Percentiles rank a stretch among this genome's conserved stretches.
Evolutionary conservation across 1,140 invertebrate genomes (phyloP).

Genomic region (Neoseiulus cucumeris): DNA sequence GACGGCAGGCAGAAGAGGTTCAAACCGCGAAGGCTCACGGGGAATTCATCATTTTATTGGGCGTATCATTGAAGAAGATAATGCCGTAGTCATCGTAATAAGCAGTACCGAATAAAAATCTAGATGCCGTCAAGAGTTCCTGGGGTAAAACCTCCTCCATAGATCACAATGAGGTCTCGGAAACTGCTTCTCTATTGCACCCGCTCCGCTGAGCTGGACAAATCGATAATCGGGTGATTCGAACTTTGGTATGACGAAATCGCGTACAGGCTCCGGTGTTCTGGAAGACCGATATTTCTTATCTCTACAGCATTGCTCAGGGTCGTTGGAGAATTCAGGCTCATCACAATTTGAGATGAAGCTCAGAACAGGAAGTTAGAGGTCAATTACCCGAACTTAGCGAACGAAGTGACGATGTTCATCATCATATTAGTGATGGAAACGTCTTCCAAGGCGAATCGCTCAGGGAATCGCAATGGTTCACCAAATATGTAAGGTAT

Average conservation of each 20-base stretch:
- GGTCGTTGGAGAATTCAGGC: too few species aligned
- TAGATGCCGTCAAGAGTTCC: neutral
- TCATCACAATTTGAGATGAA: too few species aligned
- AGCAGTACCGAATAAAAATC: too few species aligned
- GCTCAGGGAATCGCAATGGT: neutral
- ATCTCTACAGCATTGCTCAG: too few species aligned
- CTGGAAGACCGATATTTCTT: neutral
- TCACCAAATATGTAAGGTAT: conserved; percentile 2
- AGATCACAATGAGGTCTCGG: neutral
- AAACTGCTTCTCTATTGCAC: neutral
- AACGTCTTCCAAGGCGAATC: neutral
- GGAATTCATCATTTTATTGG: too few species aligned
- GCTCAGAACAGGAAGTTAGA: neutral
- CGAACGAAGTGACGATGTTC: neutral
- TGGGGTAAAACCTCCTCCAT: neutral
- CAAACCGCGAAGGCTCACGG: too few species aligned
- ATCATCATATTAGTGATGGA: conserved; percentile 8
- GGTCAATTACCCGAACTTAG: neutral
- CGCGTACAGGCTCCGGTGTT: neutral
- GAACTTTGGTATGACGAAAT: neutral
- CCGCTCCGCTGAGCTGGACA: neutral
- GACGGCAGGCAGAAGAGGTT: too few species aligned
- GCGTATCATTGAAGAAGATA: too few species aligned
- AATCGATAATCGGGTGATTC: neutral
- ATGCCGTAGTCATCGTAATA: too few species aligned